phyloP scores from a whole-genome alignment of 1,140 invertebrate genomes.

The silkworm (Bombyx mori) region ASM3026992v2 NC_085133.1:5105501-5106000 shows the following conservation, averaged over 20 bases:
- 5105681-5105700: no score
- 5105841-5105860: conserved; percentile 49
- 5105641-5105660: no score
- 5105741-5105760: conserved; percentile 69
- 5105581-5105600: no score
- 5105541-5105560: no score
- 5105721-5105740: neutral
- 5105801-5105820: conserved; percentile 55
- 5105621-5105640: no score
- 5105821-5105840: conserved; percentile 58
- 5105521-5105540: no score
- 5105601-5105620: no score
- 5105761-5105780: conserved; percentile 63
- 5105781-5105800: conserved; percentile 62
- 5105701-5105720: neutral
- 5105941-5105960: conserved; percentile 26
- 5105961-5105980: neutral
- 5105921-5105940: conserved; percentile 40
- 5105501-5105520: no score
- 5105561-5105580: no score
- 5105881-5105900: conserved; percentile 37
- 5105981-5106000: no score
- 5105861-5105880: conserved; percentile 43
- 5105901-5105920: conserved; percentile 26
- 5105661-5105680: no score